Conservation (phyloP, 1,140 invertebrate genomes). For the Solenopsis invicta region DNA sequence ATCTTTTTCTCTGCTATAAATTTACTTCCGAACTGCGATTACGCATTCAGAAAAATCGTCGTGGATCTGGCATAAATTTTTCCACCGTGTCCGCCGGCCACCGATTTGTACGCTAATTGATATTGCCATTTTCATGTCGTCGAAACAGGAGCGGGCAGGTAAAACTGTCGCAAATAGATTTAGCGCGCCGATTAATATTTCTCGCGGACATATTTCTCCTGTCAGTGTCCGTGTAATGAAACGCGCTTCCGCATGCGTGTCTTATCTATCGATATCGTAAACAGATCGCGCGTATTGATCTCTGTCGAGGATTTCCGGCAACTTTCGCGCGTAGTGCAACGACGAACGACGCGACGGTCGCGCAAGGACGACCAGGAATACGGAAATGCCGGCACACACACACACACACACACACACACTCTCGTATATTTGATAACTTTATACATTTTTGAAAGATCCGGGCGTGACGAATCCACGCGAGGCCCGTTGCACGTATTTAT, state of each 20-base stretch:
- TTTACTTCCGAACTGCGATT: background rate
- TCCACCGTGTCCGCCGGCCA: background rate
- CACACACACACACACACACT: too few species aligned
- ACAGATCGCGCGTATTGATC: background rate
- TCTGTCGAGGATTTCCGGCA: background rate
- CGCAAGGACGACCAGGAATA: constrained; percentile 42
- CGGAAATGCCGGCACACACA: background rate
- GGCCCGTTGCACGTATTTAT: constrained; percentile 9
- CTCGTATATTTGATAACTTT: background rate
- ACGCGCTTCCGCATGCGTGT: constrained; percentile 1
- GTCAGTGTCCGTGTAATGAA: constrained; percentile 14
- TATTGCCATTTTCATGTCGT: background rate
- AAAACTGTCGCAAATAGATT: constrained; percentile 8
- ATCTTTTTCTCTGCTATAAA: constrained; percentile 1
- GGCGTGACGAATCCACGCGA: background rate
- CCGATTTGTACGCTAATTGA: constrained; percentile 20
- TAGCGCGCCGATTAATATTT: constrained; percentile 29
- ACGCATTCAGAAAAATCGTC: constrained; percentile 3
- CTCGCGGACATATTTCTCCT: background rate
- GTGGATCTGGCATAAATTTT: background rate
- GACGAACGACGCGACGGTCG: constrained; percentile 6
- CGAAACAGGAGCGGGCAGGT: background rate
- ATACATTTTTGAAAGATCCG: constrained; percentile 5
- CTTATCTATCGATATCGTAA: constrained; percentile 22
- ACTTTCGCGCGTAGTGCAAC: constrained; percentile 34